Evolutionary conservation across 2,113 vertebrate species (phyloP).

Genomic region (Grammomys surdaster): DNA sequence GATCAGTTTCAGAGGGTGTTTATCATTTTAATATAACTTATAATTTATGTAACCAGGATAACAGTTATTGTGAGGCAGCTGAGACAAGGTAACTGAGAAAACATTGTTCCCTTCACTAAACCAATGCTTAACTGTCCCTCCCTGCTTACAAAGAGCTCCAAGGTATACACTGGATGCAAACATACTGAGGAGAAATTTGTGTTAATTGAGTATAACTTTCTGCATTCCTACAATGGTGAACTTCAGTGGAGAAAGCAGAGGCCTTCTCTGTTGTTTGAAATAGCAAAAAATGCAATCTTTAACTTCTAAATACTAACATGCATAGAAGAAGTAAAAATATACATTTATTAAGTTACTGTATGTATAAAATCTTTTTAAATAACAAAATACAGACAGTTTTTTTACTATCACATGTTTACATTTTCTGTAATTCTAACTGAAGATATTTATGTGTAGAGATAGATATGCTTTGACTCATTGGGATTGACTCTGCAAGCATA

Average conservation of each 20-base stretch:
- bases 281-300: neutral
- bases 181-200: neutral
- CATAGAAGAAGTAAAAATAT: neutral
- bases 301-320: neutral
- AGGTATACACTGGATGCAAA: neutral
- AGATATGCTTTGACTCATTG: neutral
- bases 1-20: neutral
- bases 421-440: conserved; percentile 1
- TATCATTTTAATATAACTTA: neutral
- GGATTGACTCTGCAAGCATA: neutral
- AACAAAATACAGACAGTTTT: neutral
- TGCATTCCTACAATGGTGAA: neutral
- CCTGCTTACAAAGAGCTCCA: neutral
- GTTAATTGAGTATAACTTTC: neutral
- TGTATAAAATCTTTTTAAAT: neutral
- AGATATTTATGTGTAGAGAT: neutral
- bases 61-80: neutral
- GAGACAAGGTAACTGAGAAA: neutral
- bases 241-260: neutral
- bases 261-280: neutral
- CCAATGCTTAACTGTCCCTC: neutral
- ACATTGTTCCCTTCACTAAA: neutral
- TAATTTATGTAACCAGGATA: neutral
- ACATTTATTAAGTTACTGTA: neutral
- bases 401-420: neutral